Base-by-base conservation (phyloP, 2,797 vertebrate species). In the Carapus acus region DNA sequence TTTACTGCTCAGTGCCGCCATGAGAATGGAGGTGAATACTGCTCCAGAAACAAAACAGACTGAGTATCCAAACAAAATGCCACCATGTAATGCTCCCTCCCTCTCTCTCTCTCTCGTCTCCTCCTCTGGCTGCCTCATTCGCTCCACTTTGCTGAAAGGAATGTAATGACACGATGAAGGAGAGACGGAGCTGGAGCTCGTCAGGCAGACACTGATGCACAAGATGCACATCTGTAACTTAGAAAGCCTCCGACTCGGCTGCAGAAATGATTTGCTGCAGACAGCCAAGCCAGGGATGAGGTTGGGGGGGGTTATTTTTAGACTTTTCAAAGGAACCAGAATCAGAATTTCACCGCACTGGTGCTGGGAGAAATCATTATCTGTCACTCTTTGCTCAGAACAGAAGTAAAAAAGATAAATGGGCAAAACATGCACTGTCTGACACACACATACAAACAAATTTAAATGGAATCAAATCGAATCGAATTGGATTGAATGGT, bases 231-330 rank as follows among this genome's bases (percentile, higher is more conserved):
- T 74, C 74, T 68, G 48, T 50, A 36, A 74, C 69, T 62, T 49
- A 76, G n/a, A 67, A 67, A 69, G 36, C 23, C 54, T 65, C 57
- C 8, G 79, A 79, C 73, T 75, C 74, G 69, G 67, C 69, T 15
- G 37, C 1, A 49, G 54, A 14, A 61, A 67, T 51, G 13, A 67
- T 41, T 62, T 65, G 60, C 73, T n/a, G n/a, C 51, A 51, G 64
- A 73, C 55, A 4, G 68, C 70, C 68, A 56, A 57, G n/a, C 54
- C 65, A 58, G 51, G 54, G 62, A 69, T n/a, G n/a, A n/a, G n/a
- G n/a, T n/a, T n/a, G n/a, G n/a, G n/a, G n/a, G n/a, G n/a, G n/a
- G n/a, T n/a, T n/a, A n/a, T n/a, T n/a, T n/a, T n/a, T n/a, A n/a
- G n/a, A n/a, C n/a, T n/a, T n/a, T n/a, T n/a, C n/a, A n/a, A n/a